Base-by-base conservation (phyloP, 2,888 invertebrate genomes). In the Tupiocoris notatus region DNA sequence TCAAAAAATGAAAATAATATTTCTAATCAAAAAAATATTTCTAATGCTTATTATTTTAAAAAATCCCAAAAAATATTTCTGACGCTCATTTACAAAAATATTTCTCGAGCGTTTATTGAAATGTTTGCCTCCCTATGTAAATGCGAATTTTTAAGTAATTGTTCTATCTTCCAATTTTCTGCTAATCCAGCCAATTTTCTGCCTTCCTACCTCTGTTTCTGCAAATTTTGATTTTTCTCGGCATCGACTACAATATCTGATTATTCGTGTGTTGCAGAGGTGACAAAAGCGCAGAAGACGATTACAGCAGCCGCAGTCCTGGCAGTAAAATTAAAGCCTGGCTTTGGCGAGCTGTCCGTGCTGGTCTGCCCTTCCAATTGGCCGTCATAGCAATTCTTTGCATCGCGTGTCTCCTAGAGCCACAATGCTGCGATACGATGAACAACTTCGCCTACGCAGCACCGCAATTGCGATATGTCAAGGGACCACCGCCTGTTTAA, bases 381-480 rank as follows among this genome's bases (percentile, higher is more conserved):
- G 91, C 91, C 77, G 86, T 93, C 74, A 87, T 92, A 64, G 90
- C 92, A 0, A 84, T 93, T 56, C 87, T 92, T 67, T 89, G 91
- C 79, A 87, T 91, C 73, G 91, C 91, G 16, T 92, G 90, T 84
- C 86, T 92, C 57, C 86, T 92, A 20, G 92, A 92, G 81, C 88
- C 91, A 3, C 88, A 90, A 66, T 93, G 92, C 84, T 93, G 92
- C 84, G 92, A 92, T 83, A 88, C 90, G 75, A 87, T 92, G 81
- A 92, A 93, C 85, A 91, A 91, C 75, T 88, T 92, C 79, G 90
- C 90, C 70, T 87, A 92, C 81, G 90, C 91, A 0, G 89, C 91
- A n/a, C 93, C 93, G 2, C 92, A 93, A 82, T 86, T 94, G 76
- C 89, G 91, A 81, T 93, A 93, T 83, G 89, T 92, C n/a, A 88